A percentile compares a stretch with the other conserved stretches of the same genome.
Conservation (phyloP, 2,888 invertebrate species). For the Cepaea hortensis region DNA sequence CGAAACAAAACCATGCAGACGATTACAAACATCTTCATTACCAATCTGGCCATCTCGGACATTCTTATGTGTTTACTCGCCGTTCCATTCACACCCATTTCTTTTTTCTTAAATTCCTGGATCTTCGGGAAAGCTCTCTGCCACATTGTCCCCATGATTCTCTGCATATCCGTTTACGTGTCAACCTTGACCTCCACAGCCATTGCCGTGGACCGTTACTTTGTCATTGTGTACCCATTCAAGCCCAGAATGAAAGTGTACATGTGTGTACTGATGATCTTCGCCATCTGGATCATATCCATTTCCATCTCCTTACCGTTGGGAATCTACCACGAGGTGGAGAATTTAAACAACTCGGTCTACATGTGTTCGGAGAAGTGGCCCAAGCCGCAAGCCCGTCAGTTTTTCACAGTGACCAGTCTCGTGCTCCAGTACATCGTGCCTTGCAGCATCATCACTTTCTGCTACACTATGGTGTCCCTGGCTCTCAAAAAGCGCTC, state of each 20-base stretch:
- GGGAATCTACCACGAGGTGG: constrained; percentile 82
- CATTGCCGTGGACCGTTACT: constrained; percentile 97
- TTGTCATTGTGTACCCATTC: constrained; percentile 97
- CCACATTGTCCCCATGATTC: constrained; percentile 89
- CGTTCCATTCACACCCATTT: constrained; percentile 96
- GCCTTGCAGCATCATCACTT: constrained; percentile 94
- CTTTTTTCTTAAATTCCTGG: constrained; percentile 93
- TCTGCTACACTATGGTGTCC: constrained; percentile 95
- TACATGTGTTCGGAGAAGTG: constrained; percentile 82
- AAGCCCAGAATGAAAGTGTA: constrained; percentile 91
- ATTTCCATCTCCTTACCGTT: constrained; percentile 92
- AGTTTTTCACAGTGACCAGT: constrained; percentile 89
- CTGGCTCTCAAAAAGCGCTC: constrained; percentile 89
- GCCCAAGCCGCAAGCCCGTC: constrained; percentile 88
- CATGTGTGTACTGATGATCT: constrained; percentile 89
- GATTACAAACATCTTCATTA: constrained; percentile 97
- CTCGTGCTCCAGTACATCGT: constrained; percentile 93
- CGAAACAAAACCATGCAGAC: constrained; percentile 97
- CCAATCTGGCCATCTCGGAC: constrained; percentile 95
- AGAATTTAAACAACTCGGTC: constrained; percentile 54
- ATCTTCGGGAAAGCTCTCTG: constrained; percentile 93
- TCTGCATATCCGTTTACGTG: constrained; percentile 95
- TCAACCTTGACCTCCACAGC: constrained; percentile 96
- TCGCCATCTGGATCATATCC: constrained; percentile 93
- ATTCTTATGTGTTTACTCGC: constrained; percentile 93